Conservation (phyloP, 1,140 invertebrate species). For the Drosophila carrolli region DNA sequence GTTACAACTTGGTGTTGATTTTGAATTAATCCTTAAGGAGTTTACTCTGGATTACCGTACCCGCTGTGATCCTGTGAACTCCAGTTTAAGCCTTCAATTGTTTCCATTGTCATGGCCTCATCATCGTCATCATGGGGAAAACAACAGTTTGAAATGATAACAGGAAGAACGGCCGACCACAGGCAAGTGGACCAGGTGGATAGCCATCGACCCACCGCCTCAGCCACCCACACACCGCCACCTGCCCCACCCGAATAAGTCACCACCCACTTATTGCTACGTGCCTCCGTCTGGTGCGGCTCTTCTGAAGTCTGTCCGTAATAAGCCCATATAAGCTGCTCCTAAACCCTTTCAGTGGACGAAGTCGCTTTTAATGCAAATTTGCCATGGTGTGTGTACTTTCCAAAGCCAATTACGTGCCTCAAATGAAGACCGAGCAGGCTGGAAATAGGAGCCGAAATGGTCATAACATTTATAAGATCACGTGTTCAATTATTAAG, state of each 20-base stretch:
- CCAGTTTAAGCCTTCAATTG: slow-evolving; percentile 31
- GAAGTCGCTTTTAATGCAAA: slow-evolving; percentile 75
- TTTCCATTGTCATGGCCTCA: slow-evolving; percentile 26
- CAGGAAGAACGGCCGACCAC: slow-evolving; percentile 40
- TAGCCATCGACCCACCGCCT: not conserved
- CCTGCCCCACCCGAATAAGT: slow-evolving; percentile 35
- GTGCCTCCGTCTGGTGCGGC: slow-evolving; percentile 49
- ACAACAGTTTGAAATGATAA: slow-evolving; percentile 57
- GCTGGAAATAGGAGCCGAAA: slow-evolving; percentile 39
- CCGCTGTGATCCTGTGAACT: slow-evolving; percentile 12
- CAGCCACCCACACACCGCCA: not conserved
- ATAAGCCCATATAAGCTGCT: slow-evolving; percentile 74
- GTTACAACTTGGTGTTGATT: slow-evolving; percentile 15
- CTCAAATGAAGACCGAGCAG: slow-evolving; percentile 46
- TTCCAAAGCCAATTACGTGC: slow-evolving; percentile 80
- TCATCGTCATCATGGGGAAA: slow-evolving; percentile 19
- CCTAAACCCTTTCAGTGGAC: slow-evolving; percentile 70
- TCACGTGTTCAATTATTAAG: slow-evolving; percentile 82
- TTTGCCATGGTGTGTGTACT: slow-evolving; percentile 60
- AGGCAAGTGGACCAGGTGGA: slow-evolving; percentile 17
- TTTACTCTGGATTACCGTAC: not conserved
- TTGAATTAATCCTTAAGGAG: slow-evolving; percentile 16
- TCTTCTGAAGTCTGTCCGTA: slow-evolving; percentile 49
- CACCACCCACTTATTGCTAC: slow-evolving; percentile 33
- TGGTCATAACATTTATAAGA: slow-evolving; percentile 75